phyloP scores from a whole-genome alignment of 2,113 vertebrate genomes.

The Silurus asotus region DNA sequence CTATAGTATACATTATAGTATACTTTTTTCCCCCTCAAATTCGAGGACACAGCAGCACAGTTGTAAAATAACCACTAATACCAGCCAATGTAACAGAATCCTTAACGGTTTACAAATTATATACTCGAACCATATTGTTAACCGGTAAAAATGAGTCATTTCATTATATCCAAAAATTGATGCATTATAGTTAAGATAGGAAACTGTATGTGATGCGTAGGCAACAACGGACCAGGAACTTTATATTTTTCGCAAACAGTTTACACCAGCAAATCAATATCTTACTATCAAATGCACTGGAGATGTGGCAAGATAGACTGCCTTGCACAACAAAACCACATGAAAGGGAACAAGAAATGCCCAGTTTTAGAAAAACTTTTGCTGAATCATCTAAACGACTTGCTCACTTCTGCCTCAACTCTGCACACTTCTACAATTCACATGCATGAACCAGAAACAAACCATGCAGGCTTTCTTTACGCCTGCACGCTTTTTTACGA shows the following conservation, averaged over 20 bases:
- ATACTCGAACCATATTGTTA: not conserved
- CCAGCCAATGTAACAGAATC: not conserved
- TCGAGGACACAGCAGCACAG: not conserved
- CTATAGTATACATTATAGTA: not conserved
- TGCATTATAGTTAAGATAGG: not conserved
- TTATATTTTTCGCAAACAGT: not conserved
- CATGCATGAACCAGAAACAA: not conserved
- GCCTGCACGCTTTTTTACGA: not conserved
- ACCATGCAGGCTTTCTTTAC: not conserved
- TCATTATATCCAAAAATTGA: not conserved
- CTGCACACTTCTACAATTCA: slow-evolving; percentile 25
- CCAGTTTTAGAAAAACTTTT: slow-evolving; percentile 24
- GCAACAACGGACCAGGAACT: not conserved
- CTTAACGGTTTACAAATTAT: not conserved
- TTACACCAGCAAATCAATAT: not conserved
- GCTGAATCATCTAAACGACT: slow-evolving; percentile 39
- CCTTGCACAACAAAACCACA: not conserved
- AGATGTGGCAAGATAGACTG: not conserved
- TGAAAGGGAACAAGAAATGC: slow-evolving; percentile 26
- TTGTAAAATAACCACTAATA: not conserved
- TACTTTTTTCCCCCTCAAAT: not conserved
- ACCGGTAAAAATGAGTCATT: not conserved
- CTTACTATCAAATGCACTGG: not conserved
- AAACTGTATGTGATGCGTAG: not conserved
- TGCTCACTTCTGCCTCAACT: slow-evolving; percentile 37